Conservation (phyloP, 2,888 invertebrate genomes). For the Plutella xylostella region DNA sequence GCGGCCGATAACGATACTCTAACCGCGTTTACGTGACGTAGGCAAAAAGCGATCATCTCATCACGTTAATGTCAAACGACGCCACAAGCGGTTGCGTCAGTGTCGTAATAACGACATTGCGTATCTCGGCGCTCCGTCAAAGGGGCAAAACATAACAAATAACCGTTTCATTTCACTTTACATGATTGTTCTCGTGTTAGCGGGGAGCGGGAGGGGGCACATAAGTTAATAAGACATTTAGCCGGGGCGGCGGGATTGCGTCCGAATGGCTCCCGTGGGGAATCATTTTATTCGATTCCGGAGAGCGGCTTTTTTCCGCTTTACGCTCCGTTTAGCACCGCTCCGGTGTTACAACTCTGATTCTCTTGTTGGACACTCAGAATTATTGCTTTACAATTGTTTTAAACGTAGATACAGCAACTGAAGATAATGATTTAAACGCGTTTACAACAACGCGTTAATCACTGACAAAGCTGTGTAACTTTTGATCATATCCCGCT, state of each 20-base stretch:
- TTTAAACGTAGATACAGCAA: too few relatives aligned
- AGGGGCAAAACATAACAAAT: constrained; percentile 66
- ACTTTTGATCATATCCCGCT: too few relatives aligned
- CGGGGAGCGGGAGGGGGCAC: constrained; percentile 42
- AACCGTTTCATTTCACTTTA: constrained; percentile 71
- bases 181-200: constrained; percentile 67
- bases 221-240: constrained; percentile 71
- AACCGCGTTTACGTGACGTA: background rate
- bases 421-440: too few relatives aligned
- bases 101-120: constrained; percentile 48
- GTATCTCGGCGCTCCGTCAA: constrained; percentile 46
- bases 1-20: too few relatives aligned
- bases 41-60: constrained; percentile 17
- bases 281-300: constrained; percentile 81
- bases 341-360: constrained; percentile 31
- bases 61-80: constrained; percentile 23
- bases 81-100: constrained; percentile 46
- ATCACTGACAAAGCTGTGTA: too few relatives aligned
- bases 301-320: constrained; percentile 65
- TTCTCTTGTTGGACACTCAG: too few relatives aligned
- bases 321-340: constrained; percentile 66
- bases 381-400: too few relatives aligned
- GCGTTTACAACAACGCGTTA: too few relatives aligned
- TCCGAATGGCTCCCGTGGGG: constrained; percentile 78
- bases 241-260: constrained; percentile 71